Base-by-base conservation (phyloP, 2,888 invertebrate species). In the Arenicola marina region DNA sequence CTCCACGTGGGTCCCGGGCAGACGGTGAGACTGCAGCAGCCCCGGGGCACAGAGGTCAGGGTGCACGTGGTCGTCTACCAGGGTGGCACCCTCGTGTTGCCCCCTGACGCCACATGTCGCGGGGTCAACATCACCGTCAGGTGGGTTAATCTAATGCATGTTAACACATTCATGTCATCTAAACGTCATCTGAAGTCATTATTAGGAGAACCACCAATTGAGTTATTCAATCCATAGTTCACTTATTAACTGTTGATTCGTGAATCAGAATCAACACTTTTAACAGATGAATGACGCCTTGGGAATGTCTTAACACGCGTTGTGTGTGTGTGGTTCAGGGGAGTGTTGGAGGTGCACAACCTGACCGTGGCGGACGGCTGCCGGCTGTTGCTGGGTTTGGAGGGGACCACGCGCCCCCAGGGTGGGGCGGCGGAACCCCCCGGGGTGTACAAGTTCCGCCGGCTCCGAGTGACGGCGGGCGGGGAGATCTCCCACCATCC, bases 1-100 rank as follows among this genome's bases (percentile, higher is more conserved):
- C 59, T 76, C n/a, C 75, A 76, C 55, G 56, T 76, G 1, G 75
- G 74, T 4, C 70, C 72, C 0, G 71, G 63, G 15, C 76, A 76
- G 63, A 59, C 53, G 7, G 64, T 70, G 1, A 61, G 73, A 2
- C 62, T 76, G 18, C 65, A 72, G 29, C 68, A 69, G 51, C 68
- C 70, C 29, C 70, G 73, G 18, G 72, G 73, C 43, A 46, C 69
- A 15, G 75, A 76, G 32, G 71, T 73, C 43, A 66, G 73, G 11
- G 58, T 73, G 28, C 72, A 76, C 58, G 66, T 76, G 43, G 73
- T 69, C 55, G 69, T 76, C 1, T 75, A 75, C 51, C 64, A 73
- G 24, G 75, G 73, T 28, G 76, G 75, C 2, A 70, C 56, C 0
- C 66, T 76, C 4, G 60, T 75, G 26, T 64, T 76, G 15, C 75